Base-by-base conservation (phyloP, 2,888 invertebrate species). In the Drosophila nigricruria region DNA sequence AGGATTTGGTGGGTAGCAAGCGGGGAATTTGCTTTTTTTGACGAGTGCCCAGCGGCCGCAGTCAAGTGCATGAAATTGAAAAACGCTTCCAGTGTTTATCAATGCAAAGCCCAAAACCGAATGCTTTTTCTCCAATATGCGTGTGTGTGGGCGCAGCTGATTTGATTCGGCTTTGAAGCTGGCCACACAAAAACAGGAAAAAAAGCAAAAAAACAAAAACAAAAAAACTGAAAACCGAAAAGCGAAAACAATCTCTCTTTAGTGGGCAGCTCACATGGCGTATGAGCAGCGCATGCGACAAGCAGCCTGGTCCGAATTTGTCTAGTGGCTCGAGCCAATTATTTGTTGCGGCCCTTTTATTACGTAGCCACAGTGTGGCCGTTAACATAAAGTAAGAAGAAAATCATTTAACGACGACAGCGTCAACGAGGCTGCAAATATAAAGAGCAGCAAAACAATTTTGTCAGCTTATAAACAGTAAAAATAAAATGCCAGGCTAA, bases 391-490 rank as follows among this genome's bases (percentile, higher is more conserved):
- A 50, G 20, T 27, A 57, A 53, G 40, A 45, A 59, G 59, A 72
- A 65, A 65, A 63, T 70, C 81, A 73, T 80, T 83, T 78, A 81
- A 67, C 62, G 49, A 63, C 52, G 59, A 42, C 65, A 32, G 34
- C 38, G 70, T 34, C 53, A 49, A 38, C 49, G 63, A 18, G 10
- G 16, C 62, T 45, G 34, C 56, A 40, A 34, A 34, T 42, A 52
- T 59, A 68, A 65, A 32, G 38, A 64, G 56, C 34, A 57, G 52
- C 63, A 73, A 87, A 79, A 83, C 83, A 87, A 83, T 83, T 83
- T 83, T 87, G 81, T 78, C 88, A 83, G 83, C 83, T 87, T 83
- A 83, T 83, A 84, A 87, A 82, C 83, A 83, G 88, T 81, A 87
- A 83, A 83, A 87, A 84, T 84, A 79, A 87, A 83, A 81, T 77